These are phyloP conservation scores for Coenobita brevimanus DNA, from an alignment of 1,140 invertebrate species.

Conservation along the genomic window DNA sequence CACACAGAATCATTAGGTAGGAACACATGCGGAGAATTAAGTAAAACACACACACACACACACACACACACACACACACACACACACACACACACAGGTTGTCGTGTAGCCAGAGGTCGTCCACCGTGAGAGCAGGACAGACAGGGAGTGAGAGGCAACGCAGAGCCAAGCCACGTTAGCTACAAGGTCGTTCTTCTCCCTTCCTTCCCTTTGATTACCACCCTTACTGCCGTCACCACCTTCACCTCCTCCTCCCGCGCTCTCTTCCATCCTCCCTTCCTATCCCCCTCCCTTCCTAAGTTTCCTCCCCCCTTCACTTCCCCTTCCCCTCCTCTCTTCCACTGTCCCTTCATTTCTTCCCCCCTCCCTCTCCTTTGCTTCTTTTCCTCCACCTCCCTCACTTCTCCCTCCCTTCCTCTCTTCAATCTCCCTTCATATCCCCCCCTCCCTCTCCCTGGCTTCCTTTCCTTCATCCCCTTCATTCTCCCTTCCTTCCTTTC, in stretches of 20 bases:
- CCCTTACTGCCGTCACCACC: background rate
- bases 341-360: background rate
- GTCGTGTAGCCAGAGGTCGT: background rate
- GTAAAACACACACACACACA: too few relatives aligned
- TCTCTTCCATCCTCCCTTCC: background rate
- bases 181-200: too few relatives aligned
- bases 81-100: background rate
- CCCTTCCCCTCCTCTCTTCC: too few relatives aligned
- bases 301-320: background rate
- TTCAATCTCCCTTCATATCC: too few relatives aligned
- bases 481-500: too few relatives aligned
- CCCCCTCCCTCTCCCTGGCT: too few relatives aligned
- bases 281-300: background rate
- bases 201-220: too few relatives aligned
- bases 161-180: too few relatives aligned
- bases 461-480: too few relatives aligned
- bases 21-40: too few relatives aligned
- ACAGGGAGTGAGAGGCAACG: background rate
- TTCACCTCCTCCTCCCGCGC: background rate
- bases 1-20: too few relatives aligned
- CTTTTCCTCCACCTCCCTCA: background rate
- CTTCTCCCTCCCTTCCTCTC: too few relatives aligned
- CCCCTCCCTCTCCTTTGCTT: background rate
- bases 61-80: slow-evolving; percentile 12
- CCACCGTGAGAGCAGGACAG: background rate